Conservation (phyloP, 2,797 vertebrate species). For the Catostomus latipinnis region DNA sequence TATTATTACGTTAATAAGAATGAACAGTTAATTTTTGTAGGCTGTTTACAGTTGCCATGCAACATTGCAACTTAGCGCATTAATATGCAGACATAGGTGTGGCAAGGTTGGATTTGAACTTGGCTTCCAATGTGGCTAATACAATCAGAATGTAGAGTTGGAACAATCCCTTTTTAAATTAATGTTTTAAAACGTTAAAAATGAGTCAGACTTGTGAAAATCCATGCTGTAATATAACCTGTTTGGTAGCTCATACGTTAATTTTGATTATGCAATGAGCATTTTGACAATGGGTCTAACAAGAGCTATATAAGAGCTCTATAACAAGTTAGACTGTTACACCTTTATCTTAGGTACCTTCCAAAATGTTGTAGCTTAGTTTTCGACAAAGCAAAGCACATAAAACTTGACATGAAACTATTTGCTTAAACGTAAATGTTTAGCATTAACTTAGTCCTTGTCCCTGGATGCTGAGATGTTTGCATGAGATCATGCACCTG, state of each 20-base stretch:
- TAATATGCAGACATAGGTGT: too few species aligned
- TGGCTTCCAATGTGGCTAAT: neutral
- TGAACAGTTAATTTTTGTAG: too few species aligned
- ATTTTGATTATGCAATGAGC: neutral
- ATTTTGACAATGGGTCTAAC: neutral
- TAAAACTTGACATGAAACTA: too few species aligned
- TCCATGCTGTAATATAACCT: neutral
- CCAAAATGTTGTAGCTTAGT: neutral
- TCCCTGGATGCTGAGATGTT: too few species aligned
- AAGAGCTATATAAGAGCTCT: neutral
- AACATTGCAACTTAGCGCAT: too few species aligned
- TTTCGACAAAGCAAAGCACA: neutral
- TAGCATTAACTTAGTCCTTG: too few species aligned
- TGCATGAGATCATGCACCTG: too few species aligned
- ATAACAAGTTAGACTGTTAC: neutral
- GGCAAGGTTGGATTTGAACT: too few species aligned
- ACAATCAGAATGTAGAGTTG: neutral
- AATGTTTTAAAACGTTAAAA: neutral
- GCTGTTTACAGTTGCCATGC: too few species aligned
- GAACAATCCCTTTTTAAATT: neutral
- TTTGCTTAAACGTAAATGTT: too few species aligned
- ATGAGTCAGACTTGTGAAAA: neutral
- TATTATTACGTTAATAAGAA: too few species aligned
- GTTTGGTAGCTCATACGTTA: neutral
- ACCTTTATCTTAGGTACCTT: neutral